Evolutionary conservation across 2,797 vertebrate genomes (phyloP).

Genomic region (Cirrhinus molitorella): DNA sequence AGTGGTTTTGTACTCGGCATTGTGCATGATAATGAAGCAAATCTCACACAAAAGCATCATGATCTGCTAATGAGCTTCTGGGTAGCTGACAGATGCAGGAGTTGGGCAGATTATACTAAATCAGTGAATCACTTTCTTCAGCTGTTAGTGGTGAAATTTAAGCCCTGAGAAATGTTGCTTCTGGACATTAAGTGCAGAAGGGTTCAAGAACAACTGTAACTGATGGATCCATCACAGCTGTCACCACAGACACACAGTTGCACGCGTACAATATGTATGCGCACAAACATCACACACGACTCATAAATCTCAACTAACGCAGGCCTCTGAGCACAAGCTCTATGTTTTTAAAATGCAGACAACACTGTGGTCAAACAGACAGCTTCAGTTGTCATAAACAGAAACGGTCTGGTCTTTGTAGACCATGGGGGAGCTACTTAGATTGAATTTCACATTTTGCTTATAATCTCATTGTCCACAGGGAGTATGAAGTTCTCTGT

Average conservation of each 20-base stretch:
- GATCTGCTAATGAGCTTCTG: slow-evolving; percentile 48
- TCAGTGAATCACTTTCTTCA: slow-evolving; percentile 61
- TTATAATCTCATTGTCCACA: slow-evolving; percentile 71
- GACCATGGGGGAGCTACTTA: slow-evolving; percentile 58
- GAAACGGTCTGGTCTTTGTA: slow-evolving; percentile 55
- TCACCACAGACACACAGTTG: slow-evolving; percentile 14
- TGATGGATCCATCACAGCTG: slow-evolving; percentile 40
- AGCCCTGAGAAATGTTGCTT: slow-evolving; percentile 60
- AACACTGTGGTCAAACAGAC: slow-evolving; percentile 33
- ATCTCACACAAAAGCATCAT: slow-evolving; percentile 44
- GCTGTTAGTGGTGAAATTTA: slow-evolving; percentile 61
- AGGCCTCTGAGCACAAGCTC: background rate
- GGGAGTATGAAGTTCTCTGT: slow-evolving; percentile 61
- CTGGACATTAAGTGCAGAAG: slow-evolving; percentile 41
- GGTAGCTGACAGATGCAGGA: slow-evolving; percentile 33
- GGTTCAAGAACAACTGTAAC: slow-evolving; percentile 48
- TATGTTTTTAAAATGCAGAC: background rate
- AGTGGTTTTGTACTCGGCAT: slow-evolving; percentile 36
- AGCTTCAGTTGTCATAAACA: slow-evolving; percentile 52
- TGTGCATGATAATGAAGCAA: slow-evolving; percentile 42
- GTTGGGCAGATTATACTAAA: slow-evolving; percentile 52
- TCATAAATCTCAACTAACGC: slow-evolving; percentile 27
- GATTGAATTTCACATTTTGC: slow-evolving; percentile 70
- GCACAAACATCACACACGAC: slow-evolving; percentile 9
- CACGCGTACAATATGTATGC: background rate